Conservation (phyloP, 2,797 vertebrate genomes). For the Nannoperca obscura region DNA sequence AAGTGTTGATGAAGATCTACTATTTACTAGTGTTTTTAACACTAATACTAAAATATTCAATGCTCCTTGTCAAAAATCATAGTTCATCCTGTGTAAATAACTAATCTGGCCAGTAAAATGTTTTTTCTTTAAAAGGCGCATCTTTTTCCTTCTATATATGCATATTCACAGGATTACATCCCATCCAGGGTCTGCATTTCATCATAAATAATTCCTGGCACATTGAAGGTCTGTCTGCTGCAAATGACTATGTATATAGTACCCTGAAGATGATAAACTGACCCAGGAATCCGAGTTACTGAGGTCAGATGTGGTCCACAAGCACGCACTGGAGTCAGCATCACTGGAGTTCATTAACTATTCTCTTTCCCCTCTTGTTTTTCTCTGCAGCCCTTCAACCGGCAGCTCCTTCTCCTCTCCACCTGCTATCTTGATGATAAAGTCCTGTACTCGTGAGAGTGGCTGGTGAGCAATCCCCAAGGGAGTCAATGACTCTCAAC, state of each 20-base stretch:
- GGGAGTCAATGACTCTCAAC: slow-evolving; percentile 68
- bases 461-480: slow-evolving; percentile 62
- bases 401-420: slow-evolving; percentile 39
- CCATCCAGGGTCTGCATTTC: background rate
- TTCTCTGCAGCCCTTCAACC: slow-evolving; percentile 49
- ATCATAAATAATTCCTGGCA: slow-evolving; percentile 35
- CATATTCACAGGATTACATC: background rate
- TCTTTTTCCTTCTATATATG: background rate
- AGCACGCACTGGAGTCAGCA: slow-evolving; percentile 12
- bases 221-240: slow-evolving; percentile 12
- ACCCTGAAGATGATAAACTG: slow-evolving; percentile 37
- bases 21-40: background rate
- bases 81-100: background rate
- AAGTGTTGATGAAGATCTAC: background rate
- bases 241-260: slow-evolving; percentile 26
- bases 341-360: slow-evolving; percentile 56
- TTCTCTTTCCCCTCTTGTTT: slow-evolving; percentile 57
- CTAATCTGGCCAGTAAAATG: background rate
- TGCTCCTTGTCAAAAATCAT: background rate
- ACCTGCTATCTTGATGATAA: slow-evolving; percentile 70
- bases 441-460: slow-evolving; percentile 63
- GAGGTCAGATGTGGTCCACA: slow-evolving; percentile 35
- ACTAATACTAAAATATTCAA: background rate
- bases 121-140: too few relatives aligned
- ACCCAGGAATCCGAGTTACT: slow-evolving; percentile 25